These are phyloP conservation scores for Hirtodrosophila alboralis DNA, from an alignment of 2,888 invertebrate genomes.

Conservation along the genomic window DNA sequence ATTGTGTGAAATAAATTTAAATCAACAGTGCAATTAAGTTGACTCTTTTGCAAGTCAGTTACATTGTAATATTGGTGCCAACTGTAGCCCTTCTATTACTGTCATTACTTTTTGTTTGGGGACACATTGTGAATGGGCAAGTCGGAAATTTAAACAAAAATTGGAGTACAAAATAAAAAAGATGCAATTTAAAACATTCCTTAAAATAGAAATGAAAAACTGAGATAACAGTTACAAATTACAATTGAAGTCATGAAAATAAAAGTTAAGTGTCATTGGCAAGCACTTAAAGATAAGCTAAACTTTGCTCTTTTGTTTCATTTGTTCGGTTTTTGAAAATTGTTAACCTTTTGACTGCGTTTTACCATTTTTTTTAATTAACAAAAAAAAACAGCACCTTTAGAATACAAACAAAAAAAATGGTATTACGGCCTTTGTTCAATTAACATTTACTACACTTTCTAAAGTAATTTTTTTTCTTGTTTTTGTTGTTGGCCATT, in stretches of 20 bases:
- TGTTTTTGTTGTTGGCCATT: no score
- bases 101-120: conserved; percentile 52
- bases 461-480: background rate
- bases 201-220: conserved; percentile 17
- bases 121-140: conserved; percentile 39
- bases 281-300: conserved; percentile 67
- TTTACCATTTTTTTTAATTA: conserved; percentile 42
- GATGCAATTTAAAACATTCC: conserved; percentile 37
- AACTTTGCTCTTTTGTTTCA: conserved; percentile 41
- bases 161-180: background rate
- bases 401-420: conserved; percentile 5
- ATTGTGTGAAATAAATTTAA: conserved; percentile 43
- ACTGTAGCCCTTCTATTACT: conserved; percentile 30
- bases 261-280: conserved; percentile 72
- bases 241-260: conserved; percentile 72
- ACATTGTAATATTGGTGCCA: conserved; percentile 22
- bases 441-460: conserved; percentile 31
- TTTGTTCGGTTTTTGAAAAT: conserved; percentile 8
- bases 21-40: conserved; percentile 43
- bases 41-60: conserved; percentile 41
- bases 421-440: conserved; percentile 25
- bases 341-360: conserved; percentile 32
- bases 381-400: conserved; percentile 8
- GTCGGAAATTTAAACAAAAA: conserved; percentile 18
- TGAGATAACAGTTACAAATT: conserved; percentile 53